phyloP scores from a whole-genome alignment of 1,140 invertebrate species.

The Drosophila rhopaloa region DNA sequence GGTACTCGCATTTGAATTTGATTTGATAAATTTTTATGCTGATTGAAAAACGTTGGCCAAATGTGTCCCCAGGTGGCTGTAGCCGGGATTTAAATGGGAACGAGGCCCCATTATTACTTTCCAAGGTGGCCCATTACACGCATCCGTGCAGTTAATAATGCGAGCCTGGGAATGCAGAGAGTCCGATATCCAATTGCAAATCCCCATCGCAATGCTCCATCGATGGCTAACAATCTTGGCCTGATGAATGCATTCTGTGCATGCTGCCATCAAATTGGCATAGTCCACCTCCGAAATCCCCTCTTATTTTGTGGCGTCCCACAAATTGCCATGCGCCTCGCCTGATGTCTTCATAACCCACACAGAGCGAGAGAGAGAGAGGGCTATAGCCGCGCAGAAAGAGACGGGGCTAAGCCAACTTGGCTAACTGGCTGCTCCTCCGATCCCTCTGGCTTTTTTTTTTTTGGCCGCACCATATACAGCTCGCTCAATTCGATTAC shows the following conservation, averaged over 20 bases:
- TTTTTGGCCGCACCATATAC: constrained; percentile 65
- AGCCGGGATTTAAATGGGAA: constrained; percentile 34
- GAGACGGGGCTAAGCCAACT: constrained; percentile 41
- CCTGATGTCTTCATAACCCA: constrained; percentile 76
- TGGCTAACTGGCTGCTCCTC: constrained; percentile 40
- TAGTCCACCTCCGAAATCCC: constrained; percentile 21
- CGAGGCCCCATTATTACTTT: constrained; percentile 60
- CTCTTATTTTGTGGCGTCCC: constrained; percentile 63
- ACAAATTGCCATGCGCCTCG: constrained; percentile 78
- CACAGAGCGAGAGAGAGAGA: constrained; percentile 13
- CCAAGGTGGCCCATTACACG: constrained; percentile 78
- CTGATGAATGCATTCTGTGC: constrained; percentile 73
- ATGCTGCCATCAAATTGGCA: constrained; percentile 70
- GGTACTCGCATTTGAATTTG: constrained; percentile 58
- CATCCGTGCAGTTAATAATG: constrained; percentile 68
- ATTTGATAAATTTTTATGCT: constrained; percentile 83
- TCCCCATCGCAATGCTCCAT: constrained; percentile 31
- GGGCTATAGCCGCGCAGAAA: constrained; percentile 5
- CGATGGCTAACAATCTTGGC: constrained; percentile 68
- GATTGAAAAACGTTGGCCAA: constrained; percentile 79
- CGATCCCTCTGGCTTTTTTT: constrained; percentile 14
- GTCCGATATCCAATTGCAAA: constrained; percentile 23
- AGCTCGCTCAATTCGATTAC: constrained; percentile 82
- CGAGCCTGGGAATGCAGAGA: constrained; percentile 65
- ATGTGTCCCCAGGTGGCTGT: constrained; percentile 68